These are phyloP conservation scores for Argyrosomus japonicus DNA, from an alignment of 2,113 vertebrate genomes.

Conservation along the genomic window DNA sequence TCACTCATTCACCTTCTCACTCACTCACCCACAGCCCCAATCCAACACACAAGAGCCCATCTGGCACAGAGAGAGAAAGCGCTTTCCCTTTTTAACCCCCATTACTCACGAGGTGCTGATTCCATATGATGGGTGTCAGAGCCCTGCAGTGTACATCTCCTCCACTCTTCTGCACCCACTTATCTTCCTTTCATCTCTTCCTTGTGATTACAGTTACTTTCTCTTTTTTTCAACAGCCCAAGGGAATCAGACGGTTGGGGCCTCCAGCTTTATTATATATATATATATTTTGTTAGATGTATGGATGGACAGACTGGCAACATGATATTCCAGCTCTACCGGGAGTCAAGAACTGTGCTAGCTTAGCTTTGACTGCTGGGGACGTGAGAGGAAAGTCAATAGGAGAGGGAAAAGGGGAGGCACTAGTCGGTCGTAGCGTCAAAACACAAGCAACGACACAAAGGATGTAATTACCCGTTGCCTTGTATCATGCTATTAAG, in stretches of 20 bases:
- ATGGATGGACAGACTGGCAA: constrained; percentile 32
- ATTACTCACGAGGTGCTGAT: constrained; percentile 74
- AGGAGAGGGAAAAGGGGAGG: constrained; percentile 23
- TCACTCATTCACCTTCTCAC: constrained; percentile 47
- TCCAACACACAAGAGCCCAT: constrained; percentile 54
- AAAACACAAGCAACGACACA: constrained; percentile 32
- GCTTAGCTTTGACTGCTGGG: constrained; percentile 44
- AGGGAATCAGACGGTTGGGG: constrained; percentile 12
- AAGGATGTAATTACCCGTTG: constrained; percentile 31
- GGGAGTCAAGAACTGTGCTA: constrained; percentile 41
- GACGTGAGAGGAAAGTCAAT: constrained; percentile 50
- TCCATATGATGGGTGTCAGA: constrained; percentile 76
- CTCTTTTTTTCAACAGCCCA: constrained; percentile 19
- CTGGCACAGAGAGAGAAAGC: constrained; percentile 59
- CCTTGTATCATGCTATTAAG: constrained; percentile 29
- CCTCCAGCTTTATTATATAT: background rate
- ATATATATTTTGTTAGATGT: background rate
- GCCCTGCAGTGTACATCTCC: constrained; percentile 62
- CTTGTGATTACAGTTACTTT: constrained; percentile 59
- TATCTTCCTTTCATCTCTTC: constrained; percentile 60
- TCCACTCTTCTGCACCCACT: constrained; percentile 59
- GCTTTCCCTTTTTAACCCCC: constrained; percentile 75
- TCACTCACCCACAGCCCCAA: constrained; percentile 45
- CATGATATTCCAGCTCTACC: constrained; percentile 48
- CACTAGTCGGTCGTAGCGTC: constrained; percentile 15